A percentile compares a stretch with the other conserved stretches of the same genome.
Evolutionary conservation across 2,797 vertebrate genomes (phyloP).

Genomic region (Pteronotus mesoamericanus): DNA sequence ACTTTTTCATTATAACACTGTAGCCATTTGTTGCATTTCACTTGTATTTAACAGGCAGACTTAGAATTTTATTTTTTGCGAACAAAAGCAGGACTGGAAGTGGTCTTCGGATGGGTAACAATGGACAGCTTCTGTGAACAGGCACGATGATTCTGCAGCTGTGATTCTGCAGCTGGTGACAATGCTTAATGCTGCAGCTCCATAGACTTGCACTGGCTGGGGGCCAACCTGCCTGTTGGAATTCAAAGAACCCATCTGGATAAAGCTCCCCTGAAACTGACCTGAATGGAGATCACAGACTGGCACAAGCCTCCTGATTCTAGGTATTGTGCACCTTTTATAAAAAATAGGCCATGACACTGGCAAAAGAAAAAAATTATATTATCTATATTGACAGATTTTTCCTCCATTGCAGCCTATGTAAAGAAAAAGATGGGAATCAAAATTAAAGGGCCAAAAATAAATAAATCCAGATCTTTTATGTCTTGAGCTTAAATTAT

Average conservation of each 20-base stretch:
- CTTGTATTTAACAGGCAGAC: neutral
- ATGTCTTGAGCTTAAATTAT: neutral
- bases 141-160: no score
- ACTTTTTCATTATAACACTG: neutral
- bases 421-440: neutral
- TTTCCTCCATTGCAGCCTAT: neutral
- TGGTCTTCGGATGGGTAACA: conserved; percentile 20
- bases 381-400: neutral
- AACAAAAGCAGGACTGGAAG: conserved; percentile 2
- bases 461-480: neutral
- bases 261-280: conserved; percentile 14
- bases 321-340: conserved; percentile 14
- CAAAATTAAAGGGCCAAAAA: neutral
- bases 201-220: neutral
- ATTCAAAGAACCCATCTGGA: conserved; percentile 47
- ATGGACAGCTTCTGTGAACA: conserved; percentile 58
- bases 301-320: neutral
- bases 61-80: neutral
- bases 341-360: conserved; percentile 18
- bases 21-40: conserved; percentile 10
- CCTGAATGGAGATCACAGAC: conserved; percentile 52
- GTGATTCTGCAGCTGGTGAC: conserved; percentile 23
- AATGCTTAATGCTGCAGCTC: neutral
- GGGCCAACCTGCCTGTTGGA: conserved; percentile 22
- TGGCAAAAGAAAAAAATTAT: conserved; percentile 5